phyloP scores from a whole-genome alignment of 2,113 vertebrate genomes.

The Harpagus bidentatus region DNA sequence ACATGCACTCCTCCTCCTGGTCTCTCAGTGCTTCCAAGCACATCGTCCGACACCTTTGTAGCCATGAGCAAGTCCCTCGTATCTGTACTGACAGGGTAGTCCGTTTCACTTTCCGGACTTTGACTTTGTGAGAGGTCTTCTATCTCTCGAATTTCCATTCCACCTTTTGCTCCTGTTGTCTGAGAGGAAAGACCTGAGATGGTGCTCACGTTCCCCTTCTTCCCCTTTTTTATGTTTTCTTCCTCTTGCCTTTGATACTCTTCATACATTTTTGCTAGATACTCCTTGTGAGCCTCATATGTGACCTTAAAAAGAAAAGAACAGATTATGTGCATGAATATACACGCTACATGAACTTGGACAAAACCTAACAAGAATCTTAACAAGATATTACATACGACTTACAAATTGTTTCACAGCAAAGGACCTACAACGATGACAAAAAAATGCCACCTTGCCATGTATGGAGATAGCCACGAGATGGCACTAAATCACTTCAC shows the following conservation, averaged over 20 bases:
- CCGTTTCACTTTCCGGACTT: constrained; percentile 95
- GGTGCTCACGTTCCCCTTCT: constrained; percentile 96
- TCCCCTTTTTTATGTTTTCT: constrained; percentile 98
- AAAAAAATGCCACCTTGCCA: background rate
- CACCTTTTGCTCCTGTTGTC: constrained; percentile 87
- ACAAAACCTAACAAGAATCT: background rate
- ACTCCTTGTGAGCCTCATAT: constrained; percentile 98
- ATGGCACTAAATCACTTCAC: constrained; percentile 64
- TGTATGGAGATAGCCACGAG: constrained; percentile 55
- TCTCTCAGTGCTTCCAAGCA: constrained; percentile 72
- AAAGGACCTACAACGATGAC: background rate
- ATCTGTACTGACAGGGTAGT: constrained; percentile 87
- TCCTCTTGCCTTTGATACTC: constrained; percentile 98
- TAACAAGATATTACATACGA: background rate
- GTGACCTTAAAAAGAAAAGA: constrained; percentile 82
- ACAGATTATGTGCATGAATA: background rate
- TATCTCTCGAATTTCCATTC: constrained; percentile 89
- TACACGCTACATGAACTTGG: background rate
- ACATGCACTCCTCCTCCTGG: constrained; percentile 84
- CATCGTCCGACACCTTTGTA: constrained; percentile 83
- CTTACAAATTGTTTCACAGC: background rate
- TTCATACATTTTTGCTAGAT: constrained; percentile 98
- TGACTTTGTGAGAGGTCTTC: constrained; percentile 96
- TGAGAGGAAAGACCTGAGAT: constrained; percentile 96
- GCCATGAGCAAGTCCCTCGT: constrained; percentile 89